Evolutionary conservation across 1,140 invertebrate species (phyloP).

Genomic region (Trachymyrmex septentrionalis): DNA sequence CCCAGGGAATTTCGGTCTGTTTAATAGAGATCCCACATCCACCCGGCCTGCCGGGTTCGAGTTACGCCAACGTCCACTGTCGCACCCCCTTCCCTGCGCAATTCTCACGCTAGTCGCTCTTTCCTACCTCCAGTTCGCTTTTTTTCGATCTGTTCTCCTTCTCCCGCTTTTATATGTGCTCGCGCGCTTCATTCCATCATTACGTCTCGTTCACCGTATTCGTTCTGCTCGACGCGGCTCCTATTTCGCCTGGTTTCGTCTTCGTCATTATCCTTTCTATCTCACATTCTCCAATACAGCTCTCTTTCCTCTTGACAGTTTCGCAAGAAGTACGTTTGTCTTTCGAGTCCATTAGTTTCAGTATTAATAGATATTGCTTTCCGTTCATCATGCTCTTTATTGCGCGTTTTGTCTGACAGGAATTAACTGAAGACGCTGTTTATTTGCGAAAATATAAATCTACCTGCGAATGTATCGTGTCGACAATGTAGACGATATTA

Average conservation of each 20-base stretch:
- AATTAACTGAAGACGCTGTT: not conserved
- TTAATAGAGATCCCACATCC: slow-evolving; percentile 83
- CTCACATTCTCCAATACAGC: slow-evolving; percentile 16
- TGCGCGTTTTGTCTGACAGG: not conserved
- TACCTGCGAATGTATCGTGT: not conserved
- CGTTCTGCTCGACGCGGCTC: not conserved
- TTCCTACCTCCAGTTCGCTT: not conserved
- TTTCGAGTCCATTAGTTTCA: slow-evolving; percentile 64
- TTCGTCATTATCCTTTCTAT: slow-evolving; percentile 32
- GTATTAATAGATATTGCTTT: slow-evolving; percentile 77
- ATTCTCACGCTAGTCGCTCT: slow-evolving; percentile 59
- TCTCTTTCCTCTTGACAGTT: not conserved
- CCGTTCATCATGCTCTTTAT: slow-evolving; percentile 57
- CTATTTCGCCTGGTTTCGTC: slow-evolving; percentile 32
- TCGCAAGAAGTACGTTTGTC: slow-evolving; percentile 62
- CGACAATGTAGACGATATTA: not conserved
- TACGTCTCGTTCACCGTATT: slow-evolving; percentile 16
- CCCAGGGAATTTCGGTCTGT: slow-evolving; percentile 82
- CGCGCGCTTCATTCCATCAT: slow-evolving; percentile 1
- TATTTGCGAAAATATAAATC: not conserved
- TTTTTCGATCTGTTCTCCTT: not conserved
- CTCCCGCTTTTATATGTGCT: not conserved
- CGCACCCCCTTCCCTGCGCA: slow-evolving; percentile 3
- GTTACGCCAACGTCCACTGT: slow-evolving; percentile 56
- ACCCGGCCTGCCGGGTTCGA: slow-evolving; percentile 62